These are phyloP conservation scores for Phrynocephalus vlangalii DNA, from an alignment of 2,797 vertebrate species.

Conservation along the genomic window DNA sequence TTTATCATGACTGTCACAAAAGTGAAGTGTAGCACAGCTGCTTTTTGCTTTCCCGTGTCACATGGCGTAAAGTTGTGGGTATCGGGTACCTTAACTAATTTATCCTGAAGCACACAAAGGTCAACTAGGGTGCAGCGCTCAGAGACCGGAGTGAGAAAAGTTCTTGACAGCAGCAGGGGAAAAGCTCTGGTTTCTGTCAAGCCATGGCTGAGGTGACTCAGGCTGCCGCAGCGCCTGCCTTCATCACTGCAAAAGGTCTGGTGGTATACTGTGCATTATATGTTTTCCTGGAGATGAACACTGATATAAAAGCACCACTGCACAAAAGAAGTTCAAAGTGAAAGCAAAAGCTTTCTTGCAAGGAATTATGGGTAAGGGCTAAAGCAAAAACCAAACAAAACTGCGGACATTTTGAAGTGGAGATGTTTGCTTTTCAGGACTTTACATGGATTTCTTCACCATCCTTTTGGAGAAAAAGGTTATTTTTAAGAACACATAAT, in stretches of 20 bases:
- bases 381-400: slow-evolving; percentile 4
- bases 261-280: too few relatives aligned
- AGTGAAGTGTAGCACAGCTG: slow-evolving; percentile 2
- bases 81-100: slow-evolving; percentile 17
- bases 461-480: too few relatives aligned
- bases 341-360: background rate
- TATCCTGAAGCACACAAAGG: slow-evolving; percentile 23
- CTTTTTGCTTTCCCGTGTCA: background rate
- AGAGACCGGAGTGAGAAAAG: slow-evolving; percentile 31
- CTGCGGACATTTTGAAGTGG: background rate
- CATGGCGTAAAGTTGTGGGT: slow-evolving; percentile 7
- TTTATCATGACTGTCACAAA: background rate
- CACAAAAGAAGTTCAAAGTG: background rate
- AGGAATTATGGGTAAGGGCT: background rate
- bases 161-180: slow-evolving; percentile 23
- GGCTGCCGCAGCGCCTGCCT: background rate
- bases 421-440: background rate
- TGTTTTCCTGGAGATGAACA: background rate
- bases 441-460: background rate
- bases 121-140: slow-evolving; percentile 28
- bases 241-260: background rate
- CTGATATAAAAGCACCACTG: background rate
- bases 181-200: slow-evolving; percentile 32
- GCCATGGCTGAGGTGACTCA: background rate
- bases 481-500: background rate